Evolutionary conservation across 2,888 invertebrate species (phyloP), one percentile per base, ranked within the genome.

Genomic region (Pocota personata): DNA sequence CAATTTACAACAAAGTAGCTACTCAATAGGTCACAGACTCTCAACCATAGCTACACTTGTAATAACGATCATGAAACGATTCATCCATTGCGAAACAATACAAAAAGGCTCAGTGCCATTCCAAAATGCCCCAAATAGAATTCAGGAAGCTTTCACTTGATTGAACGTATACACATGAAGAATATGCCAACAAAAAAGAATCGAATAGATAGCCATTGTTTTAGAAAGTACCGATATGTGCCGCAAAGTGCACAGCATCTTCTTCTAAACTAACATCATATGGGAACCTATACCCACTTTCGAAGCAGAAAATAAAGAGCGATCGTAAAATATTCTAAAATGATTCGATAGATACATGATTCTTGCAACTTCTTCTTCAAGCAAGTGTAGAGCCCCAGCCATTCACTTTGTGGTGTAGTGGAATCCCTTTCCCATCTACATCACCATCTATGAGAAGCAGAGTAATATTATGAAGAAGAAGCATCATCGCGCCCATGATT

Each of bases 61-160:
- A 27, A 52, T 14, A 52, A 30, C n/a, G 24, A 37, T 19, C 32
- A 7, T n/a, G 32, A 32, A 55, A 14, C 30, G 16, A 16, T 55
- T 55, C 55, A 55, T 16, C 7, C 21, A 48, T 48, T 48, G 21
- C 48, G 48, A 24, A 27, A 10, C 16, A 14, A 3, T 10, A 14
- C 8, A 30, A 16, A 5, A 30, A 12, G 1, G 3, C 10, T 24
- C 14, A 16, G 3, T 16, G n/a, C 69, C 84, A 79, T 84, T 84
- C 75, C 57, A 79, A 84, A 75, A 66, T 84, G 80, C 27, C 80
- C 84, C 64, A 80, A 84, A 84, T 84, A 79, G 57, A 84, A 79
- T 79, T 71, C 84, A 84, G 75, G 71, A 71, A 84, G 84, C 84
- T 84, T 84, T 80, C 84, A 84, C 84, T 84, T 64, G 83, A 71